Evolutionary conservation across 2,797 vertebrate species (phyloP).

Genomic region (Anguilla megastoma): DNA sequence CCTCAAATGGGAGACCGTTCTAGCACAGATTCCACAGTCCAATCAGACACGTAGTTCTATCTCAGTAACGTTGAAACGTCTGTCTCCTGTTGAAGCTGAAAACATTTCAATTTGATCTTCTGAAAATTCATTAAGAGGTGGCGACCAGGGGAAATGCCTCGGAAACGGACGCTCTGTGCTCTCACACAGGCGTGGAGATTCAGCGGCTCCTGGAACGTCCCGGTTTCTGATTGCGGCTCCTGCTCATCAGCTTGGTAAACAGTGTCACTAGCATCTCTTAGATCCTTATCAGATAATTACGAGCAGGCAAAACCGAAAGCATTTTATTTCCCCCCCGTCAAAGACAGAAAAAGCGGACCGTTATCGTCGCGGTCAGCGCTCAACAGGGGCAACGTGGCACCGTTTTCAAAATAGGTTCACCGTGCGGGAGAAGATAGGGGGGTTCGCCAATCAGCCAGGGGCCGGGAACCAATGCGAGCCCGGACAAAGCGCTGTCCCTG

Average conservation of each 20-base stretch:
- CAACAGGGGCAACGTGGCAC: neutral
- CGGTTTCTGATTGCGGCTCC: neutral
- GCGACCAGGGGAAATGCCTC: neutral
- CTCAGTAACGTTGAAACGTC: neutral
- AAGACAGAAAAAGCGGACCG: neutral
- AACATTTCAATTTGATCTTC: neutral
- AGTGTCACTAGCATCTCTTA: neutral
- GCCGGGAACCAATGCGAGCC: neutral
- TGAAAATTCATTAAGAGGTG: neutral
- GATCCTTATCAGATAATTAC: slow-evolving; percentile 17
- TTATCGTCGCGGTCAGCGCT: neutral
- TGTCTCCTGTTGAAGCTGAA: neutral
- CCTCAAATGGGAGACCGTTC: neutral
- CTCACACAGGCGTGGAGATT: no score
- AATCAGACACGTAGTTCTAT: neutral
- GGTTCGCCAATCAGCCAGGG: neutral
- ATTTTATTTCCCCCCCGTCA: neutral
- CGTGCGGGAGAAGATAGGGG: neutral
- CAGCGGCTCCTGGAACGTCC: neutral
- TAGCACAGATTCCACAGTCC: no score
- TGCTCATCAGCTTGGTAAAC: neutral
- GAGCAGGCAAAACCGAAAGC: neutral
- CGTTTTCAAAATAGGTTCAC: neutral
- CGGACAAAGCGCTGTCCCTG: neutral
- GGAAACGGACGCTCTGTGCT: neutral